Conservation (phyloP, 2,797 vertebrate species). For the Acrocephalus scirpaceus region DNA sequence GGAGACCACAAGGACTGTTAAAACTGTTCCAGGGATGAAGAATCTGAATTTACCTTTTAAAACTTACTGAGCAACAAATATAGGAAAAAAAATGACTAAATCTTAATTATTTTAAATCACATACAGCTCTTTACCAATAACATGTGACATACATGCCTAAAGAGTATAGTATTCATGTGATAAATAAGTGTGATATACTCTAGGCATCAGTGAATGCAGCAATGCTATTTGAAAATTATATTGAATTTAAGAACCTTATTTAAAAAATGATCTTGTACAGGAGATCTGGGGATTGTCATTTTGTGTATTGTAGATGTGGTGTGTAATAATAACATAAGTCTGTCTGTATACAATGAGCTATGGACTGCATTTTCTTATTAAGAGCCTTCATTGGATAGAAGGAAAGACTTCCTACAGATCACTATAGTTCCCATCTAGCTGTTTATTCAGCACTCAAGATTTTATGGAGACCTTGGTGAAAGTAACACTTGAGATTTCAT, state of each 20-base stretch:
- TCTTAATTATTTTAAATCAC: neutral
- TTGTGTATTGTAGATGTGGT: fast-evolving
- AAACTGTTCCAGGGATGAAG: neutral
- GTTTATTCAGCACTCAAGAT: neutral
- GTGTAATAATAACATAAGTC: neutral
- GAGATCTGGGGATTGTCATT: fast-evolving
- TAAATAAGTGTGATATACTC: neutral
- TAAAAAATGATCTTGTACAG: neutral
- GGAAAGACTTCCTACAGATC: neutral
- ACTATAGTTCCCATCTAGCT: neutral
- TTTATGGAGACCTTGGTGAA: neutral
- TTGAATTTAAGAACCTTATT: slow-evolving; percentile 29
- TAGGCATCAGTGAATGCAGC: neutral
- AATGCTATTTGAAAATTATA: slow-evolving; percentile 40
- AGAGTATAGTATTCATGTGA: neutral
- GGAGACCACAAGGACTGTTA: neutral
- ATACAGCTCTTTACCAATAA: neutral
- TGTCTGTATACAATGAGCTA: neutral
- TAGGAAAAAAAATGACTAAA: neutral
- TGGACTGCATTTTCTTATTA: neutral
- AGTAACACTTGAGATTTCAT: neutral
- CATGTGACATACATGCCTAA: neutral
- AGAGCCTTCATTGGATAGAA: neutral
- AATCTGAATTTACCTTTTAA: slow-evolving; percentile 12
- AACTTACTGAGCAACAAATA: neutral